A percentile compares a stretch with the other conserved stretches of the same genome.
phyloP scores from a whole-genome alignment of 2,113 vertebrate species.

The Dunckerocampus dactyliophorus region DNA sequence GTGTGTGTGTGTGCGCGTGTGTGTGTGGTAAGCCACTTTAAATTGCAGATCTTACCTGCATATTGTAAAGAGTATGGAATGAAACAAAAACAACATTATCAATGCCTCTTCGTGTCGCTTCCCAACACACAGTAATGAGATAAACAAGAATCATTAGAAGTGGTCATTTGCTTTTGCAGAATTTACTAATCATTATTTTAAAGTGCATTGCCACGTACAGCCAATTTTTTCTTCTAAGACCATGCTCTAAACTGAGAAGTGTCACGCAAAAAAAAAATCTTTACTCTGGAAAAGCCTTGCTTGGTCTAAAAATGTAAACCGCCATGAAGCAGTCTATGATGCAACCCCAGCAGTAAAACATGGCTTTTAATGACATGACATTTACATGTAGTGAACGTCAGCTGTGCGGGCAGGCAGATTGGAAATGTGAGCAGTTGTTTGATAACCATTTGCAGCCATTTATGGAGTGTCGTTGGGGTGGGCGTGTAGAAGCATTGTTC shows the following conservation, averaged over 20 bases:
- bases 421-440: conserved; percentile 6
- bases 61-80: not conserved
- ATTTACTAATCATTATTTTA: not conserved
- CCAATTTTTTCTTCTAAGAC: not conserved
- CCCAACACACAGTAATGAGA: conserved; percentile 1
- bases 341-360: conserved; percentile 1
- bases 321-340: not conserved
- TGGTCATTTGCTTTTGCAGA: not conserved
- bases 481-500: not conserved
- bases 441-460: not conserved
- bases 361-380: conserved; percentile 7
- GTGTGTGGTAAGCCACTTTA: conserved; percentile 1
- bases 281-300: not conserved
- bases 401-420: not conserved
- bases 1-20: conserved; percentile 6
- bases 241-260: not conserved
- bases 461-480: not conserved
- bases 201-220: not conserved
- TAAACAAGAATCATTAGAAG: not conserved
- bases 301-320: not conserved
- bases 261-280: not conserved
- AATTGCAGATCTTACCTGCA: not conserved
- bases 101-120: conserved; percentile 4
- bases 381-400: conserved; percentile 2
- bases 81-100: not conserved